Evolutionary conservation across 2,113 vertebrate genomes (phyloP), one percentile per base, ranked within the genome.

Genomic region (Catagonus wagneri): DNA sequence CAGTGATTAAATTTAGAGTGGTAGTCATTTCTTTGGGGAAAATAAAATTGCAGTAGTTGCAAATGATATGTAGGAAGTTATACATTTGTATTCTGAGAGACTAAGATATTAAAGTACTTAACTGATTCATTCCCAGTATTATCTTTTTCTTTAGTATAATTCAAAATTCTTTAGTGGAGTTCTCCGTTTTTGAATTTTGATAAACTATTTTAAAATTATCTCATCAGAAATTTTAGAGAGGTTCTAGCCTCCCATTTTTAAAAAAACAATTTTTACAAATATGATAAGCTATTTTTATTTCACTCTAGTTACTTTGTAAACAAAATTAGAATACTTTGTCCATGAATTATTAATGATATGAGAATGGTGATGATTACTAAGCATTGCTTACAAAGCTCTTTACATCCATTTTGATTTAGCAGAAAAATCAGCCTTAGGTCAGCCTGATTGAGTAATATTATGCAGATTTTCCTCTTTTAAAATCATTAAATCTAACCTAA

Each of bases 401-500:
- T 71, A 92, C 83, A 36, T 29, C 44, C 87, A 87, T 96, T 80
- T 36, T 94, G 11, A 94, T 96, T n/a, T 19, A 97, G 83, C 68
- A 95, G 80, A 96, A 97, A 60, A 90, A 95, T 96, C 68, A 97
- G 83, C 74, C 50, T 85, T 83, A 96, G 7, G 17, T 96, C 72
- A 97, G 76, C 71, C 81, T 66, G 32, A 86, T n/a, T 89, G 36
- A 94, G 20, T 72, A 97, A 89, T 95, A 94, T 96, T 54, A 89
- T 81, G 56, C 20, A 94, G 44, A 29, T 95, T 97, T 97, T 96
- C 78, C 61, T 90, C 34, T 94, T 94, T 36, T 58, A 93, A 95
- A 97, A 71, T 61, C 78, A 95, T 96, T 97, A 94, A 93, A 97
- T 58, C 15, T 89, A 96, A 97, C 17, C 56, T 91, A 79, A 97